Evolutionary conservation across 2,797 vertebrate genomes (phyloP).

Genomic region (Girardinus metallicus): DNA sequence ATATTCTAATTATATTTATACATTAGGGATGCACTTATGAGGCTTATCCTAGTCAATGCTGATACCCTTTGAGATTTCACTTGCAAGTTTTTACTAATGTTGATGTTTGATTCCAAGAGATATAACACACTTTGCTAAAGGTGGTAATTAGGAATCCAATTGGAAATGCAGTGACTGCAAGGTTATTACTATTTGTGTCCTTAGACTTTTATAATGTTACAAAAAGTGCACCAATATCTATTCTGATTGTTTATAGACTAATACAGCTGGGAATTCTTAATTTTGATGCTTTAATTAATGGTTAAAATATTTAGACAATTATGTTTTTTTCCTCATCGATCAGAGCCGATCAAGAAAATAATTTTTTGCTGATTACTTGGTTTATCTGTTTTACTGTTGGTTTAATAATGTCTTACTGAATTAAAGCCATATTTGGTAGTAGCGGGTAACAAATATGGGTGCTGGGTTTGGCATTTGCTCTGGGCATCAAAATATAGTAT

Average conservation of each 20-base stretch:
- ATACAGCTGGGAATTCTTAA: background rate
- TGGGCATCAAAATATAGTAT: background rate
- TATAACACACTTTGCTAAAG: background rate
- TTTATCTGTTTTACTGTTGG: background rate
- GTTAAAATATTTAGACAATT: background rate
- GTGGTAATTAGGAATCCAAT: background rate
- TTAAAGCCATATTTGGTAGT: background rate
- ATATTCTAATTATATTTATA: background rate
- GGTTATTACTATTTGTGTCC: background rate
- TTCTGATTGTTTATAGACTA: background rate
- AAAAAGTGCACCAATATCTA: background rate
- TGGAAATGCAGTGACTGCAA: background rate
- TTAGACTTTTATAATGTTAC: background rate
- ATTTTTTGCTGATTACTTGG: too few relatives aligned
- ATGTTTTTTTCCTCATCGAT: background rate
- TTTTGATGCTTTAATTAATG: background rate
- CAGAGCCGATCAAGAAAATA: background rate
- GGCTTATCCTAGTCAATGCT: background rate
- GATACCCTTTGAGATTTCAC: background rate
- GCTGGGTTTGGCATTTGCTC: constrained; percentile 3
- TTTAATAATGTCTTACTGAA: background rate
- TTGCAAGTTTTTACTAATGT: background rate
- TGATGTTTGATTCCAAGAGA: background rate
- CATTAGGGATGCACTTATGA: background rate
- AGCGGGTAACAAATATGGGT: background rate